Base-by-base conservation (phyloP, 2,888 invertebrate species). In the Folsomia candida region DNA sequence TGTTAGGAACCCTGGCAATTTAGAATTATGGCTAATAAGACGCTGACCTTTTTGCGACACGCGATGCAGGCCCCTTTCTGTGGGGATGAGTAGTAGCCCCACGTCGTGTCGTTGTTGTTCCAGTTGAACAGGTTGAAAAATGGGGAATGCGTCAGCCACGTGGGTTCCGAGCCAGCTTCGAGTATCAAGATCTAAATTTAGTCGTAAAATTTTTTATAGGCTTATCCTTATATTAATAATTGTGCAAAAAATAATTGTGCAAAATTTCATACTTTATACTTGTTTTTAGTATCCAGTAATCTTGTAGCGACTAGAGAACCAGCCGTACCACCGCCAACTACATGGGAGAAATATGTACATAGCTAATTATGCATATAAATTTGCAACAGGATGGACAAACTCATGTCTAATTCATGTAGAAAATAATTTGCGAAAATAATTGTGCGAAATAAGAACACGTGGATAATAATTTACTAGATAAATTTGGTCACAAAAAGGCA, bases 121-220 rank as follows among this genome's bases (percentile, higher is more conserved):
- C 27, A 62, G 20, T 62, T 28, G 26, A 62, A 62, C 9, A 28
- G 28, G 37, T 4, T 62, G 29, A 28, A 62, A 22, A 62, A 2
- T n/a, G 62, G 62, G n/a, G 29, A n/a, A 14, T 27, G 2, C 14
- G 25, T n/a, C n/a, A 28, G 11, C 14, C n/a, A 28, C 20, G 6
- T 28, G 28, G 62, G 62, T n/a, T 62, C 62, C 22, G 62, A 28
- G 18, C 62, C 62, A n/a, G 62, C 62, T n/a, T 62, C 62, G 3
- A 62, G 62, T 3, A 62, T 18, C 29, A 62, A 62, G 3, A 62
- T 37, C 62, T 62, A n/a, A n/a, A n/a, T n/a, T n/a, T n/a, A n/a
- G n/a, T n/a, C n/a, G n/a, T n/a, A n/a, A n/a, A n/a, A n/a, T n/a
- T n/a, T n/a, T n/a, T n/a, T n/a, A n/a, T n/a, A n/a, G n/a, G n/a